Conservation (phyloP, 2,888 invertebrate species). For the Caenorhabditis japonica region DNA sequence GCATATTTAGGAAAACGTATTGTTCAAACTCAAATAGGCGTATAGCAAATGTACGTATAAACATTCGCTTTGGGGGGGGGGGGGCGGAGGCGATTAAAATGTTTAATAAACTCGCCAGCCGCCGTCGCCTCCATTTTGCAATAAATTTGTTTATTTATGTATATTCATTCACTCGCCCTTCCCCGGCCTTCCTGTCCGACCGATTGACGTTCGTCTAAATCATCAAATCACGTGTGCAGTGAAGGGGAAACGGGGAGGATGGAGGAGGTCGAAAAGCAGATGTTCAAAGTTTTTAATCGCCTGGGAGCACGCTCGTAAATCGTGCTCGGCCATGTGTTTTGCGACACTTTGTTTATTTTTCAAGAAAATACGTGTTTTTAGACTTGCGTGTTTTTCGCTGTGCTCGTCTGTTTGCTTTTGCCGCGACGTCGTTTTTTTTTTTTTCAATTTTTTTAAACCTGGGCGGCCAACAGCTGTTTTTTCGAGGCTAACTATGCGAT, state of each 20-base stretch:
- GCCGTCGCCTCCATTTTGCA: constrained; percentile 19
- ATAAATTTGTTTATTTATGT: constrained; percentile 40
- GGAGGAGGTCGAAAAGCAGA: constrained; percentile 5
- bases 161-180: not conserved
- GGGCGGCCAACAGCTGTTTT: too few species aligned
- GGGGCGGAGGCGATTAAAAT: constrained; percentile 33
- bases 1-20: too few species aligned
- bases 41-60: too few species aligned
- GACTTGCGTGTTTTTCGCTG: too few species aligned
- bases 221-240: constrained; percentile 14
- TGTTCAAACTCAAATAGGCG: too few species aligned
- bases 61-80: too few species aligned
- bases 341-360: constrained; percentile 12
- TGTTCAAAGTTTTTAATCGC: constrained; percentile 6
- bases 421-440: too few species aligned
- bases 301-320: constrained; percentile 26
- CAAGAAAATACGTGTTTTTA: too few species aligned
- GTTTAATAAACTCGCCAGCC: constrained; percentile 19
- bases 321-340: constrained; percentile 26
- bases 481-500: too few species aligned
- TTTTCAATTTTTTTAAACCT: too few species aligned
- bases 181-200: not conserved
- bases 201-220: constrained; percentile 4
- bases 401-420: too few species aligned
- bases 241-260: constrained; percentile 10